These are phyloP conservation scores for Actinia tenebrosa DNA, from an alignment of 64 coral and sea anemone genomes.

Conservation along the genomic window DNA sequence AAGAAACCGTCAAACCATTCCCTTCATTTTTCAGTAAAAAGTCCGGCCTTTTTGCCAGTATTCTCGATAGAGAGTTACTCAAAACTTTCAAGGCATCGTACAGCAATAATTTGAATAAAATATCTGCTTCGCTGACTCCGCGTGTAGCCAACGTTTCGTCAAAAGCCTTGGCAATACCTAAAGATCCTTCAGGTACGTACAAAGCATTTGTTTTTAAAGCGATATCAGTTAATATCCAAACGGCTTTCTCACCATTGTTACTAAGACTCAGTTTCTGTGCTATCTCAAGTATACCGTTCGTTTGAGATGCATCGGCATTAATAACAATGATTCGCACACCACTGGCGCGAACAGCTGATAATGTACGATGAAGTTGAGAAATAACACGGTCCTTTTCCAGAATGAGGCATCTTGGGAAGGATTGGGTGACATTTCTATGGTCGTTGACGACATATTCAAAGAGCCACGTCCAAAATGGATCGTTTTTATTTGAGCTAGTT, in stretches of 20 bases:
- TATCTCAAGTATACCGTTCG: constrained; percentile 26
- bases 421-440: not conserved
- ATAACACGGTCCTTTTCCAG: not conserved
- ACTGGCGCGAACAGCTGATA: constrained; percentile 59
- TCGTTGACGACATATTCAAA: constrained; percentile 33
- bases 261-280: constrained; percentile 35
- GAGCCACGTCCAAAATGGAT: constrained; percentile 50
- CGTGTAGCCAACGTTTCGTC: not conserved
- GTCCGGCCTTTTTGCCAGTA: not conserved
- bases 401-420: constrained; percentile 51
- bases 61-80: not conserved
- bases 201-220: constrained; percentile 31
- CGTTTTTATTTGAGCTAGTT: constrained; percentile 38
- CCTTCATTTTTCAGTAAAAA: not conserved
- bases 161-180: constrained; percentile 52
- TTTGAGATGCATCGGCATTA: constrained; percentile 39
- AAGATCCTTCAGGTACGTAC: constrained; percentile 46
- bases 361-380: constrained; percentile 35
- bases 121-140: not conserved
- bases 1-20: constrained; percentile 6
- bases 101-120: not conserved
- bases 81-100: not conserved
- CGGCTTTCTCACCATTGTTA: constrained; percentile 30
- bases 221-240: constrained; percentile 72
- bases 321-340: constrained; percentile 47